A percentile compares a stretch with the other conserved stretches of the same genome.
Evolutionary conservation across 2,797 vertebrate genomes (phyloP).

Genomic region (Brachyrhaphis roseni): DNA sequence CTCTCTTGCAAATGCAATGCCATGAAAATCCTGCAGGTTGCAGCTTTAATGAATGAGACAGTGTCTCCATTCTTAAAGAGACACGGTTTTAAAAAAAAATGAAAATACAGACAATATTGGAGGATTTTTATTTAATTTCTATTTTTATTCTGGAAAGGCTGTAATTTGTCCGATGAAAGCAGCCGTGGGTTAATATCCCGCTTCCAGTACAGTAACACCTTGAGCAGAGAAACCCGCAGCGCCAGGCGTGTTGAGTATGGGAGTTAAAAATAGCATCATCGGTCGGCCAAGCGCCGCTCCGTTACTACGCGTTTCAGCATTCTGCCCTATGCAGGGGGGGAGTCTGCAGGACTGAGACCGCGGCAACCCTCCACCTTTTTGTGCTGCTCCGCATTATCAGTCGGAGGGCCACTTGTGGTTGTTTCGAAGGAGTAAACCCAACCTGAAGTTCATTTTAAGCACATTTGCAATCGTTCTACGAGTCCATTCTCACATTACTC

Average conservation of each 20-base stretch:
- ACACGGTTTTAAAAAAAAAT: slow-evolving; percentile 12
- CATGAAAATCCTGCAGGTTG: slow-evolving; percentile 56
- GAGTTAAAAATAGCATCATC: slow-evolving; percentile 81
- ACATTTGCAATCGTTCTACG: background rate
- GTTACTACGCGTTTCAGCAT: slow-evolving; percentile 82
- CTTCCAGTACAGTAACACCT: slow-evolving; percentile 61
- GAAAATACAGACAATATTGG: background rate
- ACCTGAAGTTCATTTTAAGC: slow-evolving; percentile 14
- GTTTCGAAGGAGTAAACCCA: slow-evolving; percentile 24
- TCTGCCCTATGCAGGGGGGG: slow-evolving; percentile 73
- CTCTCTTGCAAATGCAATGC: slow-evolving; percentile 20
- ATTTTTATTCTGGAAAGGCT: background rate
- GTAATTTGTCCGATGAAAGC: slow-evolving; percentile 9
- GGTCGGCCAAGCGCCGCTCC: slow-evolving; percentile 73
- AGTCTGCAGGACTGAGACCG: slow-evolving; percentile 67
- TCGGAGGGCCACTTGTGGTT: slow-evolving; percentile 22
- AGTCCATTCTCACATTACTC: background rate
- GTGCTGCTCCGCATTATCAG: slow-evolving; percentile 43
- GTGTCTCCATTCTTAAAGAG: slow-evolving; percentile 43
- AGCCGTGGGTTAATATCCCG: slow-evolving; percentile 42
- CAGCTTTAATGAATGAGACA: slow-evolving; percentile 54
- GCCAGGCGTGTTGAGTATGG: slow-evolving; percentile 68
- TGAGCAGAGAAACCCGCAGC: slow-evolving; percentile 75
- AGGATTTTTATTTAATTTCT: background rate
- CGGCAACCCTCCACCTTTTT: slow-evolving; percentile 46